These are phyloP conservation scores for Streblospio benedicti DNA, from an alignment of 1,140 invertebrate genomes.

Conservation along the genomic window DNA sequence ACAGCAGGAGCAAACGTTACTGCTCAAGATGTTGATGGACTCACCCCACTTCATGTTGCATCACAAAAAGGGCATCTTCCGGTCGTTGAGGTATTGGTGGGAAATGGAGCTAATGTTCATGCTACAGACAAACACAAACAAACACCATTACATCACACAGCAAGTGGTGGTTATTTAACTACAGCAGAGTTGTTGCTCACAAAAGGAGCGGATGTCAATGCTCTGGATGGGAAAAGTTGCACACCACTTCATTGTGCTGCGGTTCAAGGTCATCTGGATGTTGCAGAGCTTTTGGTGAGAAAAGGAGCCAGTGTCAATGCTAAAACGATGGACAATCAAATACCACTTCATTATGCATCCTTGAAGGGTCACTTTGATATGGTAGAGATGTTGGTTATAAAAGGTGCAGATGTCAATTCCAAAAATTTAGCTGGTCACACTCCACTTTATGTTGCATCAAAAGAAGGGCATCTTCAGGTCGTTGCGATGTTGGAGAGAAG, in stretches of 20 bases:
- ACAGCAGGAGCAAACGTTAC: neutral
- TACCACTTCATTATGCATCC: neutral
- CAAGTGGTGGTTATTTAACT: too few species aligned
- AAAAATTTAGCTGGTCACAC: neutral
- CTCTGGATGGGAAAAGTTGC: slow-evolving; percentile 10
- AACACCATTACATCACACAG: too few species aligned
- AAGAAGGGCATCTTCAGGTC: slow-evolving; percentile 16
- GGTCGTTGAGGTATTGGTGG: neutral
- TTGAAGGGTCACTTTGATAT: neutral
- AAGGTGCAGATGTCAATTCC: neutral
- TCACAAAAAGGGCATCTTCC: slow-evolving; percentile 8
- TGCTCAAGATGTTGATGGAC: neutral
- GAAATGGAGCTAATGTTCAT: slow-evolving; percentile 50
- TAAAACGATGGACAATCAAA: neutral
- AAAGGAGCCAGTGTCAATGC: slow-evolving; percentile 1
- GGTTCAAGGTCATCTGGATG: slow-evolving; percentile 9
- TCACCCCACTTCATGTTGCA: slow-evolving; percentile 14
- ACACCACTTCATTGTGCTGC: slow-evolving; percentile 17
- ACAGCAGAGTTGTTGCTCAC: too few species aligned
- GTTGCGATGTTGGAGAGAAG: slow-evolving; percentile 12
- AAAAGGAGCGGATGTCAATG: too few species aligned
- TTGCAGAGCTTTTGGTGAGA: slow-evolving; percentile 8
- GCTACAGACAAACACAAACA: too few species aligned
- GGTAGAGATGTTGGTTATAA: neutral
- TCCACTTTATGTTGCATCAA: slow-evolving; percentile 13